Evolutionary conservation across 23 tunicate genomes (phyloP).

Genomic region (Oikopleura albicans): DNA sequence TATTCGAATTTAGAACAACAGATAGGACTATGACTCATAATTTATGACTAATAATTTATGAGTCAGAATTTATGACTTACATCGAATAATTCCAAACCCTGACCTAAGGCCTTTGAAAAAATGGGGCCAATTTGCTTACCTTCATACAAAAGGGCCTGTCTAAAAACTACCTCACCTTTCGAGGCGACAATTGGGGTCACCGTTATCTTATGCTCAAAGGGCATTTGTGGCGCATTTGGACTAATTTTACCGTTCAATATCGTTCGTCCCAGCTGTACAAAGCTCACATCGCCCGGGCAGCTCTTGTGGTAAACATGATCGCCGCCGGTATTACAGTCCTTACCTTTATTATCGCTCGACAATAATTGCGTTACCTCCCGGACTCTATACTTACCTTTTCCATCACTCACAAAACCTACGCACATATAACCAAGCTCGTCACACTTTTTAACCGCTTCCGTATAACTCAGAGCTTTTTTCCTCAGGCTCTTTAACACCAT

Average conservation of each 20-base stretch:
- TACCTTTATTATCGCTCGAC: neutral
- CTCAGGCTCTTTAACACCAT: neutral
- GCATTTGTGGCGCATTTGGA: neutral
- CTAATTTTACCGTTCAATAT: neutral
- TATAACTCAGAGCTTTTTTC: neutral
- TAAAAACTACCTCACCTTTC: neutral
- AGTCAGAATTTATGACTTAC: too few species aligned
- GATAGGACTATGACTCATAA: too few species aligned
- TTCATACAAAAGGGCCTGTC: slow-evolving; percentile 5
- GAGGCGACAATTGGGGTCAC: neutral
- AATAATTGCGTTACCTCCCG: neutral
- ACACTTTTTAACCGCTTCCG: neutral
- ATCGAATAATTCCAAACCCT: neutral
- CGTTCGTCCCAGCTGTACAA: neutral
- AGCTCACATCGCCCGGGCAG: neutral
- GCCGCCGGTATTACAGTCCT: neutral
- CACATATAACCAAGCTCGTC: slow-evolving; percentile 11
- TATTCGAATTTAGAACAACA: too few species aligned
- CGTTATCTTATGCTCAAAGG: neutral
- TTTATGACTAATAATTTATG: too few species aligned
- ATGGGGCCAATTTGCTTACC: slow-evolving; percentile 5
- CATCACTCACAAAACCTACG: neutral
- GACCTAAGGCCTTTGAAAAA: neutral
- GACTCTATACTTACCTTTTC: neutral
- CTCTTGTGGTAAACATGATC: neutral